These are phyloP conservation scores for Mya arenaria DNA, from an alignment of 1,140 invertebrate genomes.

Conservation along the genomic window DNA sequence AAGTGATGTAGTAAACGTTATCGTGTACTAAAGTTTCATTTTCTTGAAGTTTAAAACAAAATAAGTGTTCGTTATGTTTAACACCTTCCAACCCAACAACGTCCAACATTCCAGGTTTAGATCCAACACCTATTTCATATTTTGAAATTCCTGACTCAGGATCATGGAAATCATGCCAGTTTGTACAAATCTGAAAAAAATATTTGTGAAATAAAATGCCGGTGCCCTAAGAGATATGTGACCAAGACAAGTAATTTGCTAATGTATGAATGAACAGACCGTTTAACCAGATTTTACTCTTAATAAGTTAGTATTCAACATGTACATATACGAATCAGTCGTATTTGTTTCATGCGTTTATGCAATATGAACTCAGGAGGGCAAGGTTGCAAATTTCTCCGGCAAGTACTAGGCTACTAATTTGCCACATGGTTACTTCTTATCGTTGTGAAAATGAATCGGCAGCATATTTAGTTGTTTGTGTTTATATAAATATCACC, in stretches of 20 bases:
- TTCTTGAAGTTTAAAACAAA: not conserved
- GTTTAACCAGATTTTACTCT: not conserved
- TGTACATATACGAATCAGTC: too few species aligned
- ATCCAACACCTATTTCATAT: slow-evolving; percentile 46
- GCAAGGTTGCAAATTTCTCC: too few species aligned
- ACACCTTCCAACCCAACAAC: not conserved
- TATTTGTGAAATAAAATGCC: too few species aligned
- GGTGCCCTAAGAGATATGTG: not conserved
- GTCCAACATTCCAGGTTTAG: slow-evolving; percentile 28
- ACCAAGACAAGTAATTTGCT: not conserved
- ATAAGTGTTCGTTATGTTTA: not conserved
- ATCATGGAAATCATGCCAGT: slow-evolving; percentile 64
- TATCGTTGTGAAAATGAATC: too few species aligned
- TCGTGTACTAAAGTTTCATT: slow-evolving; percentile 35
- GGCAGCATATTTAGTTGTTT: too few species aligned
- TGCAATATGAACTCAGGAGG: too few species aligned
- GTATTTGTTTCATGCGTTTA: too few species aligned
- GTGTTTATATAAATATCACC: too few species aligned
- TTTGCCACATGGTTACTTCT: too few species aligned
- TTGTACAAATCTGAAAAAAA: slow-evolving; percentile 57
- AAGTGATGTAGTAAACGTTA: slow-evolving; percentile 29
- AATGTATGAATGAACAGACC: not conserved
- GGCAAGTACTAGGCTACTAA: too few species aligned
- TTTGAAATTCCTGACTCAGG: slow-evolving; percentile 58
- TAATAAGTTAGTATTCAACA: too few species aligned